A percentile compares a stretch with the other conserved stretches of the same genome.
Conservation (phyloP, 2,797 vertebrate genomes). For the Cossypha heuglini region DNA sequence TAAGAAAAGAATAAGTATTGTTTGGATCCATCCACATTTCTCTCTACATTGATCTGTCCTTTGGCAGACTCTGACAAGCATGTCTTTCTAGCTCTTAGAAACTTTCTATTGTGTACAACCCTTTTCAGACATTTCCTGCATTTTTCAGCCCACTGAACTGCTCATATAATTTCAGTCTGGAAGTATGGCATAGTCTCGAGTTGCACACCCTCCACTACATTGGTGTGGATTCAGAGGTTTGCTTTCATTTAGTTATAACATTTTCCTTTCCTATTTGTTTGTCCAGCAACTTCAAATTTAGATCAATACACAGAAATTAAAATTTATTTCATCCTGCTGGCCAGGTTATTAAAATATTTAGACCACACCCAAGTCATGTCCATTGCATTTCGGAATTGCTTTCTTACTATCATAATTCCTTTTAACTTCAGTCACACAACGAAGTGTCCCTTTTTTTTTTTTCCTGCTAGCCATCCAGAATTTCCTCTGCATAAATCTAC, state of each 20-base stretch:
- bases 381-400: not conserved
- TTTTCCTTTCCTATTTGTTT: not conserved
- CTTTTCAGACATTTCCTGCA: not conserved
- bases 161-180: not conserved
- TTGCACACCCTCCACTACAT: not conserved
- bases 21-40: not conserved
- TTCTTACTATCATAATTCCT: not conserved
- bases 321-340: not conserved
- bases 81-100: not conserved
- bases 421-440: not conserved
- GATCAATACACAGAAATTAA: not conserved
- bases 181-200: rapidly evolving
- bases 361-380: not conserved
- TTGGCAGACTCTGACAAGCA: not conserved
- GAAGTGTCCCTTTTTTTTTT: not conserved
- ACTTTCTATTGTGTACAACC: not conserved
- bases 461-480: not conserved
- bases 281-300: not conserved
- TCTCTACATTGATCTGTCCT: not conserved
- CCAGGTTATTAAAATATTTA: not conserved
- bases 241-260: not conserved
- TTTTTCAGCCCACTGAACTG: not conserved
- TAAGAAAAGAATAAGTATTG: not conserved
- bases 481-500: not conserved
- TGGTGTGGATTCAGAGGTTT: not conserved